These are phyloP conservation scores for Apodemia mormo DNA, from an alignment of 2,888 invertebrate genomes.

Conservation along the genomic window DNA sequence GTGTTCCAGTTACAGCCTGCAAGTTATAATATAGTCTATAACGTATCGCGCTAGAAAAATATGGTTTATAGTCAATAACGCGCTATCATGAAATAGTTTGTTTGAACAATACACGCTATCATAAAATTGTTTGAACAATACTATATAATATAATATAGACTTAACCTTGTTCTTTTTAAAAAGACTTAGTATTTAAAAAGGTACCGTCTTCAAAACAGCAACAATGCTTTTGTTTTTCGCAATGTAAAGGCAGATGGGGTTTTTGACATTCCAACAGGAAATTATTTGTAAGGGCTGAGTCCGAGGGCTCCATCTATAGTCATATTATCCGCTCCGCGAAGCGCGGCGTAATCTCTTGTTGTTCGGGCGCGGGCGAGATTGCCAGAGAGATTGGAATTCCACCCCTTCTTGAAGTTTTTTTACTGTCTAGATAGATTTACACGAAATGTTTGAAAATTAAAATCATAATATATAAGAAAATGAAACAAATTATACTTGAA, in stretches of 20 bases:
- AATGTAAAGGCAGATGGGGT: not conserved
- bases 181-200: not conserved
- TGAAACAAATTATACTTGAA: no score
- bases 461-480: no score
- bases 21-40: no score
- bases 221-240: not conserved
- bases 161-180: not conserved
- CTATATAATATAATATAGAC: no score
- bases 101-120: no score
- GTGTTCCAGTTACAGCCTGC: no score
- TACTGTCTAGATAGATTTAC: no score
- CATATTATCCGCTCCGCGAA: conserved; percentile 32
- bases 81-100: no score
- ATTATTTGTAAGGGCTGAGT: conserved; percentile 1
- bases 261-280: conserved; percentile 12
- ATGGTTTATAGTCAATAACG: no score
- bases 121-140: no score
- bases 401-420: not conserved
- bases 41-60: no score
- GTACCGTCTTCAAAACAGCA: not conserved
- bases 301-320: conserved; percentile 26
- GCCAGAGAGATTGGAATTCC: conserved; percentile 3
- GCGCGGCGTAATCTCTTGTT: conserved; percentile 32
- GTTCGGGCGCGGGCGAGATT: not conserved
- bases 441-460: no score